Conservation (phyloP, 2,797 vertebrate species). For the Smutsia gigantea region DNA sequence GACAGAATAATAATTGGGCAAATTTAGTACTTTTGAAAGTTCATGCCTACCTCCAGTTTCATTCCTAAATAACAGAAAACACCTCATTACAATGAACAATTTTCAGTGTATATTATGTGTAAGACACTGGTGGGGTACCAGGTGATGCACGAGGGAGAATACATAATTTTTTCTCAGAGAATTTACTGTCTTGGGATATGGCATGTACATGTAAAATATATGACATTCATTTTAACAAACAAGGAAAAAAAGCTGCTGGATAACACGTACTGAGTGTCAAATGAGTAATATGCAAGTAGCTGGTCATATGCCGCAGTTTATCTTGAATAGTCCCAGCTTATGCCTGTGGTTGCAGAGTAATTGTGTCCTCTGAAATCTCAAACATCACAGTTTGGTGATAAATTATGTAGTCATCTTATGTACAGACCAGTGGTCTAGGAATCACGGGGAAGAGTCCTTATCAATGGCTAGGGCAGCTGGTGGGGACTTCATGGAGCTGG, state of each 20-base stretch:
- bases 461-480: neutral
- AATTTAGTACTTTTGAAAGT: constrained; percentile 23
- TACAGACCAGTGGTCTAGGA: neutral
- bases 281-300: neutral
- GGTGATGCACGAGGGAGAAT: neutral
- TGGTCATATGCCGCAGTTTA: neutral
- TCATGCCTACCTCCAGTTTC: neutral
- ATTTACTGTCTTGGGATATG: neutral
- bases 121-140: neutral
- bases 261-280: neutral
- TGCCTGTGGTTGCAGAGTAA: neutral
- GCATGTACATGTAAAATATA: neutral
- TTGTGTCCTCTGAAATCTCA: neutral
- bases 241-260: neutral
- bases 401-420: neutral
- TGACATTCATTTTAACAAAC: neutral
- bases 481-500: neutral
- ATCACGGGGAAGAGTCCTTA: neutral
- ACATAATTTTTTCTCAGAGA: neutral
- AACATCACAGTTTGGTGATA: neutral
- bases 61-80: constrained; percentile 43
- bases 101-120: neutral
- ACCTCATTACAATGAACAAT: neutral
- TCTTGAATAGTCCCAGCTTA: neutral
- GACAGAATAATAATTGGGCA: neutral